Percentiles rank a stretch among this genome's conserved stretches.
Evolutionary conservation across 1,140 invertebrate genomes (phyloP).

Genomic region (Drosophila dunni): DNA sequence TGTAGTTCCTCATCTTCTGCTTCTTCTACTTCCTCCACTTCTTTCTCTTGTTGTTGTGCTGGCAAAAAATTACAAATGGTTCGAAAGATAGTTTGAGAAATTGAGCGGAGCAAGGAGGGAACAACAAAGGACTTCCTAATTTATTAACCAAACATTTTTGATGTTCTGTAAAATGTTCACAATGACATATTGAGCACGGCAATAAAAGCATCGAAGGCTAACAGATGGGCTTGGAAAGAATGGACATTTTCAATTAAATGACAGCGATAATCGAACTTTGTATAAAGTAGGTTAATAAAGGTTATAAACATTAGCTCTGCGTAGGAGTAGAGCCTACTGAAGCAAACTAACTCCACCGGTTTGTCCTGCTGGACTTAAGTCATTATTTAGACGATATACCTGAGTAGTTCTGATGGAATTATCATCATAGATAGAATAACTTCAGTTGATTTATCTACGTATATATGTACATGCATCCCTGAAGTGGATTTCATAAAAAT

Average conservation of each 20-base stretch:
- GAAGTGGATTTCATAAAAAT: not conserved
- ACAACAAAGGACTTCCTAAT: slow-evolving; percentile 53
- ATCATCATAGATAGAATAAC: too few species aligned
- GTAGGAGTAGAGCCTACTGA: too few species aligned
- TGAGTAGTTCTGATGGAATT: too few species aligned
- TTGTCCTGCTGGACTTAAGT: too few species aligned
- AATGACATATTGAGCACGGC: slow-evolving; percentile 68
- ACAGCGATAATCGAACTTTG: too few species aligned
- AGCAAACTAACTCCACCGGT: too few species aligned
- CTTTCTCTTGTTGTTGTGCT: slow-evolving; percentile 34
- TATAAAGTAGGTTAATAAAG: too few species aligned
- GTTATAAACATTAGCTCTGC: too few species aligned
- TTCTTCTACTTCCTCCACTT: slow-evolving; percentile 1
- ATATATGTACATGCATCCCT: too few species aligned
- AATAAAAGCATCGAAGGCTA: not conserved
- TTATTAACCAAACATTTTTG: slow-evolving; percentile 69
- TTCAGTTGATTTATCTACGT: too few species aligned
- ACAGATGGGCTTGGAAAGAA: not conserved
- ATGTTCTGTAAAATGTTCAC: slow-evolving; percentile 76
- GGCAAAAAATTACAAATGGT: slow-evolving; percentile 78
- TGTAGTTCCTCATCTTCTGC: slow-evolving; percentile 43
- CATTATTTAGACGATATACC: too few species aligned
- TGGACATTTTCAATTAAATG: not conserved
- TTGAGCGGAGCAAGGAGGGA: not conserved
- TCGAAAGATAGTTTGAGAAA: slow-evolving; percentile 38